Evolutionary conservation across 1,140 invertebrate genomes (phyloP).

Genomic region (Drosophila ironensis): DNA sequence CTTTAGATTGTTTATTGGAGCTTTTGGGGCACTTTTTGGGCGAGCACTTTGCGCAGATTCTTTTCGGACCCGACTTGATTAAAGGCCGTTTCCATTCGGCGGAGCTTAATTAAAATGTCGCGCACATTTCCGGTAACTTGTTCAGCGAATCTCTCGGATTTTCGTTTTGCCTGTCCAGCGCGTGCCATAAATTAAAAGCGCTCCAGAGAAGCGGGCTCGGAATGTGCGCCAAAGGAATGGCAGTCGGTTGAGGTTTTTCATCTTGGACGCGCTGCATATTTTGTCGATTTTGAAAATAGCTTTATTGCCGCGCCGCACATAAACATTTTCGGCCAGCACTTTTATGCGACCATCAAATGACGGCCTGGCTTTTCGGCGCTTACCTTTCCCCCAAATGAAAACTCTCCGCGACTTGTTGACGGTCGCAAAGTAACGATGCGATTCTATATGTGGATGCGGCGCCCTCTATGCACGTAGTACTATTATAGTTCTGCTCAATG

Average conservation of each 20-base stretch:
- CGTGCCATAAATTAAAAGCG: constrained; percentile 46
- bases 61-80: constrained; percentile 44
- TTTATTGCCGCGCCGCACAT: constrained; percentile 28
- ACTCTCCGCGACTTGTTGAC: constrained; percentile 23
- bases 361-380: constrained; percentile 13
- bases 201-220: constrained; percentile 17
- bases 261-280: constrained; percentile 25
- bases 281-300: constrained; percentile 43
- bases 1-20: constrained; percentile 27
- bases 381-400: constrained; percentile 20
- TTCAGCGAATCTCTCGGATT: constrained; percentile 8
- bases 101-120: constrained; percentile 76
- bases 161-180: constrained; percentile 27
- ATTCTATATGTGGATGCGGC: constrained; percentile 20
- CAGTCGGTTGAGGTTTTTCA: constrained; percentile 5
- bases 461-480: constrained; percentile 12
- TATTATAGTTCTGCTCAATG: constrained; percentile 35
- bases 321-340: constrained; percentile 17
- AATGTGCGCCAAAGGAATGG: neutral
- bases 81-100: constrained; percentile 70
- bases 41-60: constrained; percentile 32
- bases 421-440: constrained; percentile 1
- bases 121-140: constrained; percentile 66
- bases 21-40: neutral
- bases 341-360: constrained; percentile 22